phyloP scores from a whole-genome alignment of 1,140 invertebrate genomes.

The Hylaeus volcanicus region DNA sequence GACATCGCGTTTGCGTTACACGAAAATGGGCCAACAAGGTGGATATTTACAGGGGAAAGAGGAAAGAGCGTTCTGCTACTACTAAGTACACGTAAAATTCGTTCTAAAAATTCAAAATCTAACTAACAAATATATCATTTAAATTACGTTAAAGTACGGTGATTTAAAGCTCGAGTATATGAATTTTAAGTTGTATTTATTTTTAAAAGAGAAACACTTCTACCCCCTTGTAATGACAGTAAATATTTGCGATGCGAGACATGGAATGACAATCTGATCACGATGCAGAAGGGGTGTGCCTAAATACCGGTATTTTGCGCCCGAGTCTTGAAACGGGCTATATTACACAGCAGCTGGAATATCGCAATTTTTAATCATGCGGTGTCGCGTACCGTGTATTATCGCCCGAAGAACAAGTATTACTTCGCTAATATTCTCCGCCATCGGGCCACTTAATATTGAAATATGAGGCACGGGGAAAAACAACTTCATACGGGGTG shows the following conservation, averaged over 20 bases:
- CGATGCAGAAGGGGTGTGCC: conserved; percentile 19
- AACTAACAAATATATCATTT: too few species aligned
- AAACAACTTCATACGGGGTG: conserved; percentile 33
- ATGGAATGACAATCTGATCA: conserved; percentile 32
- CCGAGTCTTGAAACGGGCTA: conserved; percentile 18
- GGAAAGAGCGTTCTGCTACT: too few species aligned
- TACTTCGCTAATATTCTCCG: conserved; percentile 31
- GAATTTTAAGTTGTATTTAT: not conserved
- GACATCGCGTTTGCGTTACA: too few species aligned
- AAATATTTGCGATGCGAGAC: conserved; percentile 19
- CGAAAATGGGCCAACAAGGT: too few species aligned
- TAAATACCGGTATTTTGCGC: conserved; percentile 20
- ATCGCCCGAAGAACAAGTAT: conserved; percentile 37
- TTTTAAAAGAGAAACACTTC: not conserved
- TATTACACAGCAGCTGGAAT: conserved; percentile 41
- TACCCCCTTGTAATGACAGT: not conserved
- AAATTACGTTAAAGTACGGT: too few species aligned
- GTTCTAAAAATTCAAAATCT: too few species aligned
- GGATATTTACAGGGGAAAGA: too few species aligned
- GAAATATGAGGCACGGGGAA: conserved; percentile 19
- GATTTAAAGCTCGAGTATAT: too few species aligned
- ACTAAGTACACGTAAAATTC: too few species aligned
- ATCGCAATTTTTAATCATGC: conserved; percentile 42
- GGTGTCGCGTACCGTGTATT: conserved; percentile 21
- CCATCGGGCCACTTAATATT: conserved; percentile 38